These are phyloP conservation scores for Euwallacea similis DNA, from an alignment of 1,140 invertebrate species.

Conservation along the genomic window DNA sequence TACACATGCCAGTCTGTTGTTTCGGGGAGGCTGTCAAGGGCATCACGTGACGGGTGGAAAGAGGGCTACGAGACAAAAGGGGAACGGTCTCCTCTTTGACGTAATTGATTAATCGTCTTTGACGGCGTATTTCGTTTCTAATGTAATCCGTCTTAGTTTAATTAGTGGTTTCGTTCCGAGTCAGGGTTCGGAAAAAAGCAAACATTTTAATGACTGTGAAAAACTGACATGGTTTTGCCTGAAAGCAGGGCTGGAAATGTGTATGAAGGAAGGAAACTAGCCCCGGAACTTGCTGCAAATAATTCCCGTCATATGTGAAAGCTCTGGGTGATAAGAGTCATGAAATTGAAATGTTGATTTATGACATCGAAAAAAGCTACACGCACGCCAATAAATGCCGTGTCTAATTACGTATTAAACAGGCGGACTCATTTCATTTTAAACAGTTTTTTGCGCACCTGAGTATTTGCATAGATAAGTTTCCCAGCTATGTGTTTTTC, in stretches of 20 bases:
- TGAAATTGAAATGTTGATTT: constrained; percentile 35
- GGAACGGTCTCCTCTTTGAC: constrained; percentile 17
- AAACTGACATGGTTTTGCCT: background rate
- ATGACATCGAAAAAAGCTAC: constrained; percentile 22
- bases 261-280: background rate
- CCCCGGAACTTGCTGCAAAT: background rate
- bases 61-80: too few species aligned
- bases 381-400: constrained; percentile 27
- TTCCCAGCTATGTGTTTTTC: too few species aligned
- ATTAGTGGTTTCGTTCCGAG: constrained; percentile 14
- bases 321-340: constrained; percentile 23
- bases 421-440: background rate
- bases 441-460: background rate
- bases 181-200: constrained; percentile 7
- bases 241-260: background rate
- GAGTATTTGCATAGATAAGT: too few species aligned
- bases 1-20: too few species aligned
- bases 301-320: constrained; percentile 21
- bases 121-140: constrained; percentile 30
- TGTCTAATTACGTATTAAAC: constrained; percentile 29
- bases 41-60: too few species aligned
- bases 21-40: too few species aligned
- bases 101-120: constrained; percentile 31
- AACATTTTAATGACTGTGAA: constrained; percentile 11
- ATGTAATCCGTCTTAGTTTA: constrained; percentile 31